These are phyloP conservation scores for Pteronotus mesoamericanus DNA, from an alignment of 2,797 vertebrate species.

Conservation along the genomic window DNA sequence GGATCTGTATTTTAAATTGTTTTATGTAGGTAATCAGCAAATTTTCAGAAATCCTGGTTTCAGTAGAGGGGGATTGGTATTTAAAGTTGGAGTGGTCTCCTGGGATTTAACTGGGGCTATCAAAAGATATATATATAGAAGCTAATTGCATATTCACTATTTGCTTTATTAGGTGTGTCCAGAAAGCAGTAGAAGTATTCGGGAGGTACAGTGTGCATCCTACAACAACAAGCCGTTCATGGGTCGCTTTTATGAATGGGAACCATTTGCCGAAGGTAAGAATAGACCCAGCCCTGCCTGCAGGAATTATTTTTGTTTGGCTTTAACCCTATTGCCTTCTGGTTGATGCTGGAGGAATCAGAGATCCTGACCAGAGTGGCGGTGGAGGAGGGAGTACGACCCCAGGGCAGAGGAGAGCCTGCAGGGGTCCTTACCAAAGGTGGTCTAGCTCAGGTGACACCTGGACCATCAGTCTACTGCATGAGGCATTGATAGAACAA, in stretches of 20 bases:
- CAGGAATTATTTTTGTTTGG: background rate
- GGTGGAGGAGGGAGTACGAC: background rate
- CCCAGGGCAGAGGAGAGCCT: background rate
- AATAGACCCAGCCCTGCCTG: background rate
- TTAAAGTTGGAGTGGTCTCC: background rate
- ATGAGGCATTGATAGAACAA: background rate
- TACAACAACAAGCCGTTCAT: conserved; percentile 96
- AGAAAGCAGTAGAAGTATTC: conserved; percentile 88
- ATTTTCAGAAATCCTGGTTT: background rate
- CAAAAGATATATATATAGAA: background rate
- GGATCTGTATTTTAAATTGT: background rate
- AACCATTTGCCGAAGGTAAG: conserved; percentile 96
- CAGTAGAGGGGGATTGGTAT: background rate
- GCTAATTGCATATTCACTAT: conserved; percentile 13
- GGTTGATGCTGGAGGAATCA: background rate
- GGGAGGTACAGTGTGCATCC: conserved; percentile 92
- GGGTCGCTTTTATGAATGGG: conserved; percentile 96
- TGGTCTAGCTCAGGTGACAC: background rate
- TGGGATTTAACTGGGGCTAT: background rate
- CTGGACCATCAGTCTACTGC: background rate
- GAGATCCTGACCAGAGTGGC: background rate
- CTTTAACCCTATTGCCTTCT: background rate
- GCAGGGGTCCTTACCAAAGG: background rate
- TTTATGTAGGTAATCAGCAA: background rate
- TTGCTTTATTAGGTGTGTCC: conserved; percentile 84